A percentile compares a stretch with the other conserved stretches of the same genome.
Evolutionary conservation across 2,797 vertebrate species (phyloP).

Genomic region (Alauda arvensis): DNA sequence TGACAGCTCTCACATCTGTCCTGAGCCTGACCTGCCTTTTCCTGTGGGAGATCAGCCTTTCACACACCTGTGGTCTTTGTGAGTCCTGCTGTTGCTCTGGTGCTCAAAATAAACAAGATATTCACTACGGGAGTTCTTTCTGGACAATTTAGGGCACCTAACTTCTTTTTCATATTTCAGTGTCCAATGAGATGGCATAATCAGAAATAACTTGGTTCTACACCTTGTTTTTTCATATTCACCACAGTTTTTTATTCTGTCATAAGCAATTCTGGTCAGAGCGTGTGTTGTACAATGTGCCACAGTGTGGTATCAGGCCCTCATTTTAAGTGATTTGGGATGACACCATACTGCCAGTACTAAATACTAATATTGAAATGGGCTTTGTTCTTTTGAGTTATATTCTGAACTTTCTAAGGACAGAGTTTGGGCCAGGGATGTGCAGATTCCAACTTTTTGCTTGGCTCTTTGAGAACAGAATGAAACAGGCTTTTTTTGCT

Average conservation of each 20-base stretch:
- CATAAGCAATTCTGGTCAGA: background rate
- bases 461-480: background rate
- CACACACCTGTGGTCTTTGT: background rate
- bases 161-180: background rate
- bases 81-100: background rate
- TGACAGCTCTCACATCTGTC: background rate
- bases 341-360: background rate
- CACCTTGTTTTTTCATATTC: background rate
- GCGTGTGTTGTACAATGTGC: background rate
- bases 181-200: background rate
- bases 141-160: background rate
- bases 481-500: background rate
- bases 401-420: background rate
- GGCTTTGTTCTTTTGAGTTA: background rate
- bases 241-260: background rate
- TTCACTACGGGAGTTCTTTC: background rate
- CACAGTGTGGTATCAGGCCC: background rate
- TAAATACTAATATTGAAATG: background rate
- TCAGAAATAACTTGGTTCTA: slow-evolving; percentile 1
- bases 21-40: background rate
- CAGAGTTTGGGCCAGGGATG: background rate
- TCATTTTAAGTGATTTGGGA: background rate
- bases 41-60: background rate
- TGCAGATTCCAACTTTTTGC: background rate
- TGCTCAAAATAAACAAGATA: background rate